Percentiles rank a stretch among this genome's conserved stretches.
Evolutionary conservation across 2,888 invertebrate genomes (phyloP).

Genomic region (Horisme vitalbata): DNA sequence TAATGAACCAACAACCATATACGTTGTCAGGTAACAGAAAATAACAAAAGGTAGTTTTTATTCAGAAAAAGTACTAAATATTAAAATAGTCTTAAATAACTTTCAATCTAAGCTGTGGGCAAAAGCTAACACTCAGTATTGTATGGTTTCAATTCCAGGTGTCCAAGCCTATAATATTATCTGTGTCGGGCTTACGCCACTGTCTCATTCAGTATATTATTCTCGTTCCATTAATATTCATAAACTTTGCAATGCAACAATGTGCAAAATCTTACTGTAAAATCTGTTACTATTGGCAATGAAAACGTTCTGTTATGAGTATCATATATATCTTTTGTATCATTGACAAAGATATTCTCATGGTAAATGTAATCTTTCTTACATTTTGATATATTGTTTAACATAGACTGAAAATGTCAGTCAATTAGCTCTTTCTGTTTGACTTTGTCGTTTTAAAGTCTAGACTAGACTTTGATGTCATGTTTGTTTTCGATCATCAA

Average conservation of each 20-base stretch:
- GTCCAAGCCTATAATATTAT: neutral
- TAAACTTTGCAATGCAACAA: slow-evolving; percentile 9
- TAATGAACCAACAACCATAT: too few species aligned
- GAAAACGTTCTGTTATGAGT: slow-evolving; percentile 13
- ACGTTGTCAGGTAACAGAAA: too few species aligned
- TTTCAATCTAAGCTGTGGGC: too few species aligned
- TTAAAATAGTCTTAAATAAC: too few species aligned
- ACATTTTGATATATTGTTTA: slow-evolving; percentile 9
- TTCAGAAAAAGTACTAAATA: too few species aligned
- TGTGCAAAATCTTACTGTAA: slow-evolving; percentile 9
- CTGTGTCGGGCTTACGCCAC: neutral
- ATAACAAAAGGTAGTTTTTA: too few species aligned
- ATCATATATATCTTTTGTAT: slow-evolving; percentile 12
- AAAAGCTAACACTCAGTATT: too few species aligned
- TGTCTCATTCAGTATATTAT: neutral
- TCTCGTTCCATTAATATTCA: slow-evolving; percentile 12
- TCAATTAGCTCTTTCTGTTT: slow-evolving; percentile 4
- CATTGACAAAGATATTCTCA: slow-evolving; percentile 10
- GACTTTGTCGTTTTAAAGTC: slow-evolving; percentile 8
- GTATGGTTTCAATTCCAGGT: neutral
- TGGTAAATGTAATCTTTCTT: neutral
- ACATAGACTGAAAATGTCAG: slow-evolving; percentile 6
- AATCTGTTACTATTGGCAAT: slow-evolving; percentile 12
- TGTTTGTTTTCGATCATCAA: slow-evolving; percentile 9
- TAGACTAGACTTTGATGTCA: slow-evolving; percentile 12